Evolutionary conservation across 2,113 vertebrate genomes (phyloP).

Genomic region (Mola mola): DNA sequence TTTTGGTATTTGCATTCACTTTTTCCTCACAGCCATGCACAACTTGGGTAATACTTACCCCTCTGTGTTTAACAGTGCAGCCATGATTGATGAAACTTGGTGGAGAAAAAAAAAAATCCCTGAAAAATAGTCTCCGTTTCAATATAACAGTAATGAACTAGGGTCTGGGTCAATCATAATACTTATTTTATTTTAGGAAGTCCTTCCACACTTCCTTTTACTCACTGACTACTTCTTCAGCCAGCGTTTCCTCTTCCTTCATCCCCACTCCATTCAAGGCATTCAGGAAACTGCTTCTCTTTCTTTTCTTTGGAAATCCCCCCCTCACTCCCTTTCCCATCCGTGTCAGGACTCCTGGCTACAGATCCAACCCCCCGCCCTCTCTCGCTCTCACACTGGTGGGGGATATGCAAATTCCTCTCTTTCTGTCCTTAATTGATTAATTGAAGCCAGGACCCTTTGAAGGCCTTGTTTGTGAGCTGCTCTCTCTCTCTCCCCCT

Average conservation of each 20-base stretch:
- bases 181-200: slow-evolving; percentile 28
- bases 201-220: slow-evolving; percentile 45
- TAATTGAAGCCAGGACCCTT: slow-evolving; percentile 80
- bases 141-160: too few species aligned
- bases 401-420: slow-evolving; percentile 80
- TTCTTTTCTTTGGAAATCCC: slow-evolving; percentile 72
- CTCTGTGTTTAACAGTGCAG: background rate
- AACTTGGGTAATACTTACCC: background rate
- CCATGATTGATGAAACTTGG: background rate
- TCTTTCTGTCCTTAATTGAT: slow-evolving; percentile 83
- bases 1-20: slow-evolving; percentile 64
- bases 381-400: slow-evolving; percentile 56
- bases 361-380: slow-evolving; percentile 47
- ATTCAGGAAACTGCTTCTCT: slow-evolving; percentile 80
- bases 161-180: slow-evolving; percentile 13
- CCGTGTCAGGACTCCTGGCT: slow-evolving; percentile 78
- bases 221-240: slow-evolving; percentile 46
- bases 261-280: slow-evolving; percentile 72
- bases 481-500: slow-evolving; percentile 41
- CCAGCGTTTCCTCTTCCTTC: slow-evolving; percentile 45
- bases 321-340: slow-evolving; percentile 70
- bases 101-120: too few species aligned
- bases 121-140: too few species aligned
- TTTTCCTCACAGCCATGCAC: slow-evolving; percentile 8
- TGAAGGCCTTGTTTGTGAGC: slow-evolving; percentile 77